Conservation (phyloP, 2,113 vertebrate genomes). For the Calidris pygmaea region DNA sequence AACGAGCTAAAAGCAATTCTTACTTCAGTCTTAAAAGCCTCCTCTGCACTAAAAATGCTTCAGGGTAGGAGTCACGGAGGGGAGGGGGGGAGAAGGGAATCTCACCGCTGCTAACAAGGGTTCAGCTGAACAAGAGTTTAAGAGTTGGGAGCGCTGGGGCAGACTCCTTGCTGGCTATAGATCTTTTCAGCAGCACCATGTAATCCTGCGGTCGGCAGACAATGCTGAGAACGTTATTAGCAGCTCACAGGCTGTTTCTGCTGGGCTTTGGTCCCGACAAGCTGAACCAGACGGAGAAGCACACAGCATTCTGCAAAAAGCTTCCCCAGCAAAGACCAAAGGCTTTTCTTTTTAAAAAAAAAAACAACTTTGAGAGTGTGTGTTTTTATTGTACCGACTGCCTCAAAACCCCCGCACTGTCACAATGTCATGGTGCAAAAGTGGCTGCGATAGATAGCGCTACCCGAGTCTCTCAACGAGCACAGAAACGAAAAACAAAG, state of each 20-base stretch:
- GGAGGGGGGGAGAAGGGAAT: not conserved
- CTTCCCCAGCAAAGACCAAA: not conserved
- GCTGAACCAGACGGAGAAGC: not conserved
- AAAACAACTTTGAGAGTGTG: too few relatives aligned
- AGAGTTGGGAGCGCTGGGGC: not conserved
- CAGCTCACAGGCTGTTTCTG: not conserved
- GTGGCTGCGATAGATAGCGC: not conserved
- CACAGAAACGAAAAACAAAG: not conserved
- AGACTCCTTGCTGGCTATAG: not conserved
- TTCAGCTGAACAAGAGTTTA: not conserved
- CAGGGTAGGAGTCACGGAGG: not conserved
- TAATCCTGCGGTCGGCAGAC: not conserved
- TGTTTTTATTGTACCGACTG: not conserved
- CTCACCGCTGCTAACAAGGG: not conserved
- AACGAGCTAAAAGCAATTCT: not conserved
- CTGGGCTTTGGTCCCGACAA: not conserved
- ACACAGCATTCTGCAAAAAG: not conserved
- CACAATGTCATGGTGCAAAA: not conserved
- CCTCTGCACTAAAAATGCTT: not conserved
- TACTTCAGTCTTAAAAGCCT: not conserved
- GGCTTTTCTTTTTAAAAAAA: not conserved
- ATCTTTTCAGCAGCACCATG: not conserved
- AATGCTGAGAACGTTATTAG: not conserved
- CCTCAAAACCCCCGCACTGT: not conserved
- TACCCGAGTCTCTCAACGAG: not conserved